Evolutionary conservation across 2,888 invertebrate species (phyloP).

Genomic region (Steinernema hermaphroditum): DNA sequence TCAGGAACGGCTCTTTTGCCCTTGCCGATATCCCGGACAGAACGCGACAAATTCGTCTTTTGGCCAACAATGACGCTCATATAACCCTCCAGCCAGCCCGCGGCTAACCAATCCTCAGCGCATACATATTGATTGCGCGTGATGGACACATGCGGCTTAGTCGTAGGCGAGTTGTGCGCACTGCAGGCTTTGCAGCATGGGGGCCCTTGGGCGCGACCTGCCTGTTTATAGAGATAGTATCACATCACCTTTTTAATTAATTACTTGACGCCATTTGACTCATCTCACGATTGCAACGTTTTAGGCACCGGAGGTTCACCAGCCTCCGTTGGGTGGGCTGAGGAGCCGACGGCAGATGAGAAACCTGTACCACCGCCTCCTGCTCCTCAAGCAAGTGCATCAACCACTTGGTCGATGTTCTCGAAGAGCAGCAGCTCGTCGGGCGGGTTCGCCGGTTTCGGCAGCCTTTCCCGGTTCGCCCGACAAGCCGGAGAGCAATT

Average conservation of each 20-base stretch:
- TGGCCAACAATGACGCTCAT: constrained; percentile 29
- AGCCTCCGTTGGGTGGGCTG: background rate
- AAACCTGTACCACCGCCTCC: constrained; percentile 7
- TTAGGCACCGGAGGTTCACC: constrained; percentile 14
- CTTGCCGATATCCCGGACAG: constrained; percentile 10
- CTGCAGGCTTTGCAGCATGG: constrained; percentile 19
- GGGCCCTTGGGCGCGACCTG: background rate
- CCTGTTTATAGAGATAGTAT: background rate
- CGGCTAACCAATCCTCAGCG: constrained; percentile 29
- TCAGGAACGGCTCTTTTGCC: background rate
- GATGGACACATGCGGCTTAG: constrained; percentile 30
- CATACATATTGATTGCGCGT: constrained; percentile 28
- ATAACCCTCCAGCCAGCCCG: constrained; percentile 20
- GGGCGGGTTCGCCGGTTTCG: constrained; percentile 53
- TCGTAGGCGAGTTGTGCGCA: constrained; percentile 23
- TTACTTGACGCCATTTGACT: background rate
- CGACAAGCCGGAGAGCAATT: constrained; percentile 62
- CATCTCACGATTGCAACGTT: no score
- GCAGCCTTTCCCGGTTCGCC: constrained; percentile 61
- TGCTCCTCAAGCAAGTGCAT: constrained; percentile 19
- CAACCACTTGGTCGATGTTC: constrained; percentile 33
- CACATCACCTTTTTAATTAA: background rate
- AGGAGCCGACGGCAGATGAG: constrained; percentile 5
- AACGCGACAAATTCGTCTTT: constrained; percentile 29
- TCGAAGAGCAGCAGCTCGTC: constrained; percentile 26